Evolutionary conservation across 1,140 invertebrate species (phyloP), one percentile per base, ranked within the genome.

Genomic region (Hirudo medicinalis): DNA sequence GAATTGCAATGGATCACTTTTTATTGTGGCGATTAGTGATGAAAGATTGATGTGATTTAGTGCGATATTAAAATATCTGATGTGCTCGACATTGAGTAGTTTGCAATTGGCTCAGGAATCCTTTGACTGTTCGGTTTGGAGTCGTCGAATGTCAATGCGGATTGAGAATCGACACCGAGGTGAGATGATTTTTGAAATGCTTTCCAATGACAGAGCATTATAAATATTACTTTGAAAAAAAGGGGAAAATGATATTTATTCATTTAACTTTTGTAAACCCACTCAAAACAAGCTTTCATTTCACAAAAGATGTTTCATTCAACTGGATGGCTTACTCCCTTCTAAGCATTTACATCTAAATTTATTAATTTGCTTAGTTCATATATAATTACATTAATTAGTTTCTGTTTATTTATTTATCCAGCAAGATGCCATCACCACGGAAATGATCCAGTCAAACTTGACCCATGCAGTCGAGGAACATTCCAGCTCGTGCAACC

Each of bases 91-190:
- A 63, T 22, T 13, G 1, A 63, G 15, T 63, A 8, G 11, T 63
- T 63, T n/a, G 9, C 17, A 2, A 49, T 49, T 49, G 9, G 43
- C 0, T 20, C 29, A 63, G 57, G 29, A 63, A 63, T 63, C 29
- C 22, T 63, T 63, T 63, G 57, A 25, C 57, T 13, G 57, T 63
- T 25, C 9, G 29, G 8, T 63, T 63, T 63, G 57, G 57, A 63
- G 8, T 63, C 11, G 57, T 63, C 8, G 22, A 63, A 63, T 63
- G 57, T n/a, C 29, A 22, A 22, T 63, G 57, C 19, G 57, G 57
- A 63, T 15, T 63, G 57, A 22, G 29, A 11, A 63, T 63, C 17
- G 22, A 63, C 22, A 25, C 57, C 8, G 57, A 63, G 20, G 57
- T 63, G n/a, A n/a, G n/a, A n/a, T n/a, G n/a, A n/a, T n/a, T n/a